Evolutionary conservation across 2,888 invertebrate genomes (phyloP), one percentile per base, ranked within the genome.

Genomic region (Tetragnatha montana): DNA sequence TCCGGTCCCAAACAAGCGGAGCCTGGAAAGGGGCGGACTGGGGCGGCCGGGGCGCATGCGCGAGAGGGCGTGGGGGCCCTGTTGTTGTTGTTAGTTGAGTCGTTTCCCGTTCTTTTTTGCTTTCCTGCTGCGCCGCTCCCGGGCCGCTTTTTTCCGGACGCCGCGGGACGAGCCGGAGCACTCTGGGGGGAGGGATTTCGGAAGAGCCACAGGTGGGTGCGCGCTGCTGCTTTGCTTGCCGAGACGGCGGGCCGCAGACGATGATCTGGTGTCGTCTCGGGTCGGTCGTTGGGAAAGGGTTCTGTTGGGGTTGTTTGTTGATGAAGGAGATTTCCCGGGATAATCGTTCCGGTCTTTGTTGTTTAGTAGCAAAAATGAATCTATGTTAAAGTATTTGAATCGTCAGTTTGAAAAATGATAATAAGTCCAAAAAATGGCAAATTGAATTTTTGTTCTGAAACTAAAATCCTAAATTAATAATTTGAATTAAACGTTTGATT

Each of bases 1-100:
- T 50, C 70, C 19, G 50, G 83, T 83, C 73, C 82, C 83, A 49
- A 84, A 75, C 70, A 81, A 85, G 75, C 84, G 84, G 60, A 19
- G 78, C 22, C 21, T 76, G 70, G 83, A 87, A 83, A 87, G 80
- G 90, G 87, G 84, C 83, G 90, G 83, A 70, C 68, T 68, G 60
- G 60, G 8, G n/a, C 51, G 51, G 75, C 74, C 75, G 74, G 70
- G 80, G 83, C 87, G 90, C 90, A 84, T 84, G 83, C 87, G 86
- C 84, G 68, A 51, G 50, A 71, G 22, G 22, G 60, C 74, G 83
- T 87, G 85, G 85, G 89, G 89, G 85, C 21, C 35, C 35, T 74
- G 73, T 74, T 82, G 82, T 75, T 82, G 88, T 89, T 89, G 89
- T 85, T 85, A 85, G 81, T 89, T 89, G 51, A 80, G 49, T 19